These are phyloP conservation scores for Sinonovacula constricta DNA, from an alignment of 1,140 invertebrate species.

Conservation along the genomic window DNA sequence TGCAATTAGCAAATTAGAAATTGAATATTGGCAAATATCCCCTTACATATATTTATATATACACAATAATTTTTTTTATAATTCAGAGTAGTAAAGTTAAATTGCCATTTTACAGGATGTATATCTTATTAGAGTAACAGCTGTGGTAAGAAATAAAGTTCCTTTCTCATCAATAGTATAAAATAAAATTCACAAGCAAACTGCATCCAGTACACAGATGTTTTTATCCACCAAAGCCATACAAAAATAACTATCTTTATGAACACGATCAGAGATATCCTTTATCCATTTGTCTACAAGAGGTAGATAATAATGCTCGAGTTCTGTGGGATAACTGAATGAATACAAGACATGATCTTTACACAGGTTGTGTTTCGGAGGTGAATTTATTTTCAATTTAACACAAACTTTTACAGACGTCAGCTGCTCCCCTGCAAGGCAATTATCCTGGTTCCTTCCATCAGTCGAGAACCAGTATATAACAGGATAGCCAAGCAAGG, in stretches of 20 bases:
- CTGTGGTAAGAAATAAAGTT: no score
- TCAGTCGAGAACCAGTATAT: conserved; percentile 29
- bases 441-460: conserved; percentile 14
- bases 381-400: not conserved
- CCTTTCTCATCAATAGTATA: no score
- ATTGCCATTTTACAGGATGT: no score
- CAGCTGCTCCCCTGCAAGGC: conserved; percentile 23
- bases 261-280: not conserved
- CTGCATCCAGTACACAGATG: not conserved
- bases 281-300: not conserved
- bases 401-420: conserved; percentile 2
- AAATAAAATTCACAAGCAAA: no score
- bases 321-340: not conserved
- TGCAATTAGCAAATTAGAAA: no score
- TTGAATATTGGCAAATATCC: no score
- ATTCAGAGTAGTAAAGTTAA: no score
- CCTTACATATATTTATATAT: no score
- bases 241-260: not conserved
- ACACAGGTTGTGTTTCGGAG: not conserved
- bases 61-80: no score
- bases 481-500: conserved; percentile 29
- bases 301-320: not conserved
- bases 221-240: not conserved
- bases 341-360: not conserved
- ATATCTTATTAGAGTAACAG: no score